Percentiles rank a stretch among this genome's conserved stretches.
These are phyloP conservation scores for Lynx canadensis DNA, from an alignment of 2,113 vertebrate genomes.

Conservation along the genomic window DNA sequence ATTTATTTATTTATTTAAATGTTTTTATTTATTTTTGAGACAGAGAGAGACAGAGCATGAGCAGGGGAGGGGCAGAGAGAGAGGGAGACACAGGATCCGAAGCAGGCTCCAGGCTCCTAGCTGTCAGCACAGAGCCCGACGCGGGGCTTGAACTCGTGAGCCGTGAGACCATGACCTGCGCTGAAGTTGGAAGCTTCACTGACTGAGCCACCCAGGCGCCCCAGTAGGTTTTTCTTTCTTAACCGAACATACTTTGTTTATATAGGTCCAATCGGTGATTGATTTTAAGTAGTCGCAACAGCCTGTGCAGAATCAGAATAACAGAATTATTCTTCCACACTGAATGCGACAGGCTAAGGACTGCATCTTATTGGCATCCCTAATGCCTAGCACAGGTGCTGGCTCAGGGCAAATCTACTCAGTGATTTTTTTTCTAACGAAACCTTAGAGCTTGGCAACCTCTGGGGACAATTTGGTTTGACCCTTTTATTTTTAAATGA, in stretches of 20 bases:
- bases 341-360: background rate
- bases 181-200: no score
- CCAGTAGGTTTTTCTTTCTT: background rate
- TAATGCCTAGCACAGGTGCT: background rate
- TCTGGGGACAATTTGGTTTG: background rate
- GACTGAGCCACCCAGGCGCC: no score
- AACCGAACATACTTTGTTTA: background rate
- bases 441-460: background rate
- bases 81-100: no score
- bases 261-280: background rate
- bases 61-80: no score
- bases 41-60: no score
- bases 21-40: no score
- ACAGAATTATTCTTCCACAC: background rate
- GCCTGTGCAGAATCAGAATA: background rate
- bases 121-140: no score
- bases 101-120: no score
- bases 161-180: no score
- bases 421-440: conserved; percentile 16
- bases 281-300: background rate
- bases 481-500: conserved; percentile 27
- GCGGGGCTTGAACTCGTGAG: no score
- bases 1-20: no score
- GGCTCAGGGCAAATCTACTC: background rate
- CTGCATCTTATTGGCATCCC: background rate